A percentile compares a stretch with the other conserved stretches of the same genome.
Conservation (phyloP, 1,140 invertebrate genomes). For the Camponotus pennsylvanicus region DNA sequence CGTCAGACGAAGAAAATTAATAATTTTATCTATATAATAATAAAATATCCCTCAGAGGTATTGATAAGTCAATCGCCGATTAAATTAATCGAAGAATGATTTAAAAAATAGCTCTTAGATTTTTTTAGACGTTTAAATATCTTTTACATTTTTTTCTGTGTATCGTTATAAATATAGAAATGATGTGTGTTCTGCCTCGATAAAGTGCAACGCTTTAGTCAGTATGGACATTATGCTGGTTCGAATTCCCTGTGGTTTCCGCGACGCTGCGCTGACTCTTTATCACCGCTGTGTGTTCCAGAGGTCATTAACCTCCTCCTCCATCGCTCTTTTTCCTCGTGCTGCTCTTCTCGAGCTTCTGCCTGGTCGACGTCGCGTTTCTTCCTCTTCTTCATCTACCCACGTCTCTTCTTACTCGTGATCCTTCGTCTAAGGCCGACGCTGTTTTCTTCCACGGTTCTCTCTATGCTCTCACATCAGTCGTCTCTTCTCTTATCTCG, state of each 20-base stretch:
- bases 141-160: background rate
- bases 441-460: slow-evolving; percentile 59
- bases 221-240: slow-evolving; percentile 28
- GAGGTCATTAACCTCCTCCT: slow-evolving; percentile 71
- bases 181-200: slow-evolving; percentile 7
- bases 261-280: slow-evolving; percentile 67
- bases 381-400: slow-evolving; percentile 29
- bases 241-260: slow-evolving; percentile 71
- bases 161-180: background rate
- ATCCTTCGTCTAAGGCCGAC: slow-evolving; percentile 53
- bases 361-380: slow-evolving; percentile 12
- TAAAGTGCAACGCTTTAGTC: background rate
- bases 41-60: no score
- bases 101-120: background rate
- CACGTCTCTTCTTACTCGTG: slow-evolving; percentile 23
- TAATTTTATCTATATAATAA: no score
- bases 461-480: slow-evolving; percentile 61
- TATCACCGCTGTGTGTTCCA: slow-evolving; percentile 71
- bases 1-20: no score
- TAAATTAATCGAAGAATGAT: no score
- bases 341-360: slow-evolving; percentile 48
- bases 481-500: slow-evolving; percentile 63
- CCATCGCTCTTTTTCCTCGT: slow-evolving; percentile 68
- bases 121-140: background rate
- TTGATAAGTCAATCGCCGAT: no score